Evolutionary conservation across 2,113 vertebrate genomes (phyloP).

Genomic region (Aldabrachelys gigantea): DNA sequence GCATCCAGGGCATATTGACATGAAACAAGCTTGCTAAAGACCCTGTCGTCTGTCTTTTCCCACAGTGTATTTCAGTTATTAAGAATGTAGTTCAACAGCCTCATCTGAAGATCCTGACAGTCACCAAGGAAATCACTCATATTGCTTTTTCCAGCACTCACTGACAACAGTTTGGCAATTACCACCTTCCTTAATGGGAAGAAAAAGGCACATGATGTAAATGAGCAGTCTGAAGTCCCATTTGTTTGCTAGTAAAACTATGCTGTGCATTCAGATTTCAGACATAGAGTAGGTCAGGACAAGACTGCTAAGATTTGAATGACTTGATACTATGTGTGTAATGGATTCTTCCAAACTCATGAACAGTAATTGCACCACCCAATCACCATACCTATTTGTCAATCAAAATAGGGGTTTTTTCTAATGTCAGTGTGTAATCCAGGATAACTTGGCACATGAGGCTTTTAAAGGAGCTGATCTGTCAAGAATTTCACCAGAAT

Average conservation of each 20-base stretch:
- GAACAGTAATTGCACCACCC: background rate
- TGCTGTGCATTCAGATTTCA: background rate
- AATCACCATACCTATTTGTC: background rate
- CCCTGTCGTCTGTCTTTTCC: background rate
- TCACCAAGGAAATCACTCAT: conserved; percentile 7
- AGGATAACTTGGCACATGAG: background rate
- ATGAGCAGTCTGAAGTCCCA: background rate
- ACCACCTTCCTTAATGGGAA: background rate
- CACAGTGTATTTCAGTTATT: background rate
- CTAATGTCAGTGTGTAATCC: background rate
- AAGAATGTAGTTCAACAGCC: background rate
- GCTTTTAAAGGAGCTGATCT: background rate
- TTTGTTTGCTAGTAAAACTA: background rate
- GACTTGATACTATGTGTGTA: background rate
- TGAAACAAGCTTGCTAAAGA: conserved; percentile 11
- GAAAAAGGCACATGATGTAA: background rate
- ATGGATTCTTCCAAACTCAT: background rate
- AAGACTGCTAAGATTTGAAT: background rate
- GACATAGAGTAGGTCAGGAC: background rate
- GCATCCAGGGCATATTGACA: background rate
- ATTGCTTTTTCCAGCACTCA: conserved; percentile 1
- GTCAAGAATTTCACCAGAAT: background rate
- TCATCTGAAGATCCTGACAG: conserved; percentile 10
- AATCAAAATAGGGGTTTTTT: background rate
- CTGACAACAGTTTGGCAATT: conserved; percentile 11